phyloP scores from a whole-genome alignment of 2,797 vertebrate genomes.

The Epinephelus awoara region DNA sequence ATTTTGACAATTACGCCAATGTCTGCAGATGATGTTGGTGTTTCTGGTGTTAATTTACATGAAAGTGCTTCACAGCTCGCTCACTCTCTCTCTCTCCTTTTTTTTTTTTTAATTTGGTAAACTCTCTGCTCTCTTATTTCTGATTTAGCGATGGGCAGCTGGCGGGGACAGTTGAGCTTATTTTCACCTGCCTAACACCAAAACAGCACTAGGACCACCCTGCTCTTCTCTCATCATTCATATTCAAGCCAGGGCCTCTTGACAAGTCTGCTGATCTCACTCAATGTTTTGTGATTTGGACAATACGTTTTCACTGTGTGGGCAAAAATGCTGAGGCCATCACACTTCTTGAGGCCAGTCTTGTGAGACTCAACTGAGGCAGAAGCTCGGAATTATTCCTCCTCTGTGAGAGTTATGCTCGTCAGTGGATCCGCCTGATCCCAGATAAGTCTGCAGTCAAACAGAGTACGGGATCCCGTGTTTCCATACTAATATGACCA shows the following conservation, averaged over 20 bases:
- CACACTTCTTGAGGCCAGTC: slow-evolving; percentile 84
- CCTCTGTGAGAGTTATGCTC: slow-evolving; percentile 74
- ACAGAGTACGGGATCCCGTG: slow-evolving; percentile 50
- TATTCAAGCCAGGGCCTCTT: slow-evolving; percentile 91
- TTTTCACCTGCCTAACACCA: slow-evolving; percentile 84
- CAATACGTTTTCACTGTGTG: slow-evolving; percentile 87
- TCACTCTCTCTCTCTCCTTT: not conserved
- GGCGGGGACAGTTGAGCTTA: slow-evolving; percentile 85
- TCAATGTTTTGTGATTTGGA: slow-evolving; percentile 90
- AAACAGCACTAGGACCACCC: slow-evolving; percentile 86
- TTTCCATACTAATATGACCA: slow-evolving; percentile 34
- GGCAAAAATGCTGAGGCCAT: slow-evolving; percentile 87
- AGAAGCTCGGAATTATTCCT: slow-evolving; percentile 81
- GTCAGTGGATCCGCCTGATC: slow-evolving; percentile 69
- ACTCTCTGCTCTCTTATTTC: slow-evolving; percentile 59
- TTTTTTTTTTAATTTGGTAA: slow-evolving; percentile 44
- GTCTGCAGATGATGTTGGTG: slow-evolving; percentile 40
- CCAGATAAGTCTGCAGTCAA: slow-evolving; percentile 66
- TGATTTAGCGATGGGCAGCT: slow-evolving; percentile 81
- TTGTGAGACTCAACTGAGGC: slow-evolving; percentile 81
- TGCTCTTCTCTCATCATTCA: slow-evolving; percentile 91
- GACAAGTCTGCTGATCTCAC: slow-evolving; percentile 92
- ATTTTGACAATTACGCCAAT: slow-evolving; percentile 54
- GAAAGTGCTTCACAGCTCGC: slow-evolving; percentile 45
- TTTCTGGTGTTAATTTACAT: slow-evolving; percentile 60